phyloP scores from a whole-genome alignment of 2,113 vertebrate genomes.

The Panthera tigris region DNA sequence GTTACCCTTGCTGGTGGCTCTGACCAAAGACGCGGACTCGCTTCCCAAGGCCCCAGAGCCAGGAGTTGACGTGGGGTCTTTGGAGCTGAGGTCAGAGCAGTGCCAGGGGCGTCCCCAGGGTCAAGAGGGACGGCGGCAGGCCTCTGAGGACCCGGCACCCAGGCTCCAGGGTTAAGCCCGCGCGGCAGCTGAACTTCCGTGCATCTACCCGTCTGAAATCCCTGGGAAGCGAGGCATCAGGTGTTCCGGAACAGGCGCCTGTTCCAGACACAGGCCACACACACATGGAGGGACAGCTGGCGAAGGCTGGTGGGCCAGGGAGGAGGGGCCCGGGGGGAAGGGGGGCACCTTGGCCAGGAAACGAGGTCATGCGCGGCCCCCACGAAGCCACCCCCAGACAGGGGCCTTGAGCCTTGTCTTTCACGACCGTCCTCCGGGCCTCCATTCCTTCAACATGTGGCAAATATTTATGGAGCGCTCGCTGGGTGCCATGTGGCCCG shows the following conservation, averaged over 20 bases:
- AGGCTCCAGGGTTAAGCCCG: constrained; percentile 75
- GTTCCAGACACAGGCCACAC: neutral
- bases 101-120: neutral
- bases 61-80: neutral
- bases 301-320: neutral
- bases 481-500: neutral
- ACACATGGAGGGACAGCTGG: constrained; percentile 69
- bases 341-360: neutral
- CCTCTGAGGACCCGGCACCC: constrained; percentile 65
- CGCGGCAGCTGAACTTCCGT: constrained; percentile 64
- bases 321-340: neutral
- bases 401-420: neutral
- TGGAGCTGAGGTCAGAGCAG: neutral
- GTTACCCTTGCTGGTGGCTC: fast-evolving
- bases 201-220: constrained; percentile 49
- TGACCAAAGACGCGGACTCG: neutral
- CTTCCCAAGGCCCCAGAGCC: neutral
- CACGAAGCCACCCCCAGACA: neutral
- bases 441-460: too few species aligned
- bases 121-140: constrained; percentile 10
- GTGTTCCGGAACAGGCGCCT: constrained; percentile 72
- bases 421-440: neutral
- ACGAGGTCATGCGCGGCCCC: neutral
- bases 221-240: constrained; percentile 58
- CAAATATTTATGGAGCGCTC: fast-evolving